These are phyloP conservation scores for Drosophila kuntzei DNA, from an alignment of 2,888 invertebrate species.

Conservation along the genomic window DNA sequence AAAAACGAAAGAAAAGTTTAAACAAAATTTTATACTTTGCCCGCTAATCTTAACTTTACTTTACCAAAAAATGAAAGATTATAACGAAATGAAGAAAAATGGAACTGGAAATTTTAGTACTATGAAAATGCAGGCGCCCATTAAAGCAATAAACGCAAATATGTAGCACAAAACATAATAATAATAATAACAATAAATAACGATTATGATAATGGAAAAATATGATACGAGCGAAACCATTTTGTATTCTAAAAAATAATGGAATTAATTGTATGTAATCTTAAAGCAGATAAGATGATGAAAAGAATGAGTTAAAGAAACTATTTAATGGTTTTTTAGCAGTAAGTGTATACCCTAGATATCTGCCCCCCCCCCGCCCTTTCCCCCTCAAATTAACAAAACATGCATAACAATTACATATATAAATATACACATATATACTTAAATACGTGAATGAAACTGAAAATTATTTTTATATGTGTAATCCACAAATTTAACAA, in stretches of 20 bases:
- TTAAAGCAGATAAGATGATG: slow-evolving; percentile 32
- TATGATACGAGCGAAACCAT: slow-evolving; percentile 49
- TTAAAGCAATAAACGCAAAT: slow-evolving; percentile 61
- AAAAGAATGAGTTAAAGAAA: slow-evolving; percentile 41
- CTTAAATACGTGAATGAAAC: slow-evolving; percentile 35
- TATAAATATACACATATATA: slow-evolving; percentile 35
- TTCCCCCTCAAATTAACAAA: slow-evolving; percentile 10
- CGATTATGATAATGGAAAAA: slow-evolving; percentile 31
- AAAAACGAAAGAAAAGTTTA: slow-evolving; percentile 17
- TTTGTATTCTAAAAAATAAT: slow-evolving; percentile 62
- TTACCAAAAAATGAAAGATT: slow-evolving; percentile 33
- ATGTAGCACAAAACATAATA: slow-evolving; percentile 54
- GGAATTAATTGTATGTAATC: slow-evolving; percentile 44
- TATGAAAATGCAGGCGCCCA: slow-evolving; percentile 38
- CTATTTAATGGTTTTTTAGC: slow-evolving; percentile 75
- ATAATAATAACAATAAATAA: slow-evolving; percentile 27
- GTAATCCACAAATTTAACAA: slow-evolving; percentile 69
- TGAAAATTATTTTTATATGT: slow-evolving; percentile 72
- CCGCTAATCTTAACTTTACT: slow-evolving; percentile 38
- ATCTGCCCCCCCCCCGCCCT: slow-evolving; percentile 15
- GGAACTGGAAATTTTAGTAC: slow-evolving; percentile 26
- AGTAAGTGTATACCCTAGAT: slow-evolving; percentile 54
- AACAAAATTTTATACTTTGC: slow-evolving; percentile 34
- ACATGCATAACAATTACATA: slow-evolving; percentile 36
- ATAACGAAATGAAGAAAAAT: slow-evolving; percentile 9